Conservation (phyloP, 2,113 vertebrate species). For the Aldabrachelys gigantea region DNA sequence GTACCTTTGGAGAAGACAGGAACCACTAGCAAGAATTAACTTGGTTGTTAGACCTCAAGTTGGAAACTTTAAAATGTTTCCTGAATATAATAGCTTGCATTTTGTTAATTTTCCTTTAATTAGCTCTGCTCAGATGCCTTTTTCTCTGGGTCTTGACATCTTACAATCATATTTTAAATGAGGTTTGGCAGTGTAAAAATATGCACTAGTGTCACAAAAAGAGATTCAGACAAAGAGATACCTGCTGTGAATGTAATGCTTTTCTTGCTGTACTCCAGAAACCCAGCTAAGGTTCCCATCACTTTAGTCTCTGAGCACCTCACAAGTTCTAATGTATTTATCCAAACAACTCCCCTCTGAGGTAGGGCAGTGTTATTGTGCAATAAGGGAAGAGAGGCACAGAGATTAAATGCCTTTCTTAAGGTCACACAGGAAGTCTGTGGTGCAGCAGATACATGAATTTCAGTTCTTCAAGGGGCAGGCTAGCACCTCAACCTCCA, state of each 20-base stretch:
- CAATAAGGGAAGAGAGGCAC: background rate
- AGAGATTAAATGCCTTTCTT: background rate
- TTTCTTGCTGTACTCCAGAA: conserved; percentile 4
- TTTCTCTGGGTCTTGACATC: background rate
- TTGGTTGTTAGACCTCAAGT: background rate
- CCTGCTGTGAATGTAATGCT: background rate
- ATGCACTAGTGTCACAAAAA: background rate
- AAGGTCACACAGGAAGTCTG: background rate
- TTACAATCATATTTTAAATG: conserved; percentile 14
- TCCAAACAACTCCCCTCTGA: background rate
- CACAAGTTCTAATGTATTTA: conserved; percentile 6
- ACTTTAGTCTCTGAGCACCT: background rate
- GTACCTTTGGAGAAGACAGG: conserved; percentile 28
- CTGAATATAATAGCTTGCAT: background rate
- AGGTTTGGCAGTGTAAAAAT: conserved; percentile 3
- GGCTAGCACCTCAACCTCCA: accelerated
- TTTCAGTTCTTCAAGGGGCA: background rate
- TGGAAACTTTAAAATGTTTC: background rate
- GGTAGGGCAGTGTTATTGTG: background rate
- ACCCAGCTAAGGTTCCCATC: background rate
- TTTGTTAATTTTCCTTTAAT: conserved; percentile 24
- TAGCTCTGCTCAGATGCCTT: background rate
- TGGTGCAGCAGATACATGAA: background rate
- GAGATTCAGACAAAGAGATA: background rate
- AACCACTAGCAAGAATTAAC: background rate